phyloP scores from a whole-genome alignment of 2,113 vertebrate species.

The Megalops atlanticus region DNA sequence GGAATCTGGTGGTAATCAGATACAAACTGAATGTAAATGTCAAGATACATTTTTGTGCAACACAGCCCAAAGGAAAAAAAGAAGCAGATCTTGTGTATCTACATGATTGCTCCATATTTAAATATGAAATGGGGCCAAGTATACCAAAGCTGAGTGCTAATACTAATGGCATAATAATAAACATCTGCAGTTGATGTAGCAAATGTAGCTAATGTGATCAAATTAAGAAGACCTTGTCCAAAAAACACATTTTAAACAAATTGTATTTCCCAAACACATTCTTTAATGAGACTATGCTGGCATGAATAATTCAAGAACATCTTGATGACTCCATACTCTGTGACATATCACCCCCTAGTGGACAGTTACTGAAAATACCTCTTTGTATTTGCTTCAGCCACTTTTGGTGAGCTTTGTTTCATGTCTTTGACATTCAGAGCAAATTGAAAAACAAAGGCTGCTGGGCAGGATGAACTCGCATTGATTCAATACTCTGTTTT shows the following conservation, averaged over 20 bases:
- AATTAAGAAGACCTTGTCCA: neutral
- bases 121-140: neutral
- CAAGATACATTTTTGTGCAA: neutral
- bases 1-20: too few species aligned
- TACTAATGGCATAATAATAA: neutral
- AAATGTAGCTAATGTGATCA: neutral
- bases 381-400: neutral
- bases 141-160: neutral
- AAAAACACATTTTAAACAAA: neutral
- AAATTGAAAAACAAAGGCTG: too few species aligned
- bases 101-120: neutral
- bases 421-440: too few species aligned
- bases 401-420: neutral
- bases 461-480: too few species aligned
- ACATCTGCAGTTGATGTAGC: neutral
- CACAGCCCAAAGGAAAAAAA: neutral
- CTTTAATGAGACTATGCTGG: neutral
- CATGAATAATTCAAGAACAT: neutral
- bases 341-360: constrained; percentile 35
- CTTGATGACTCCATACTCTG: neutral
- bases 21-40: neutral
- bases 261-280: neutral
- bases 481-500: too few species aligned
- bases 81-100: neutral
- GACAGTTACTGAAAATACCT: constrained; percentile 34